Percentiles rank a stretch among this genome's conserved stretches.
Evolutionary conservation across 2,797 vertebrate species (phyloP).

Genomic region (Mycteria americana): DNA sequence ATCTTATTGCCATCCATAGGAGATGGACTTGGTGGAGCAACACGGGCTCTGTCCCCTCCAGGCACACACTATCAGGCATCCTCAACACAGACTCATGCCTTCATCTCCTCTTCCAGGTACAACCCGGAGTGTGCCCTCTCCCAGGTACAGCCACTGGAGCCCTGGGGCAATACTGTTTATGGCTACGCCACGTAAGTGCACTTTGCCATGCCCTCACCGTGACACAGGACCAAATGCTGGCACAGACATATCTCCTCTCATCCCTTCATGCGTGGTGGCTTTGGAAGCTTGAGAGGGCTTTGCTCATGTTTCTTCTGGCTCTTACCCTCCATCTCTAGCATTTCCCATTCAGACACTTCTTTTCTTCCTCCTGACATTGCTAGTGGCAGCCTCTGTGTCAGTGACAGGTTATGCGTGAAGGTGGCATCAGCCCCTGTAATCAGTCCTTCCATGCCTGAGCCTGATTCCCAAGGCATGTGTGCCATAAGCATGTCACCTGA

Average conservation of each 20-base stretch:
- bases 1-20: not conserved
- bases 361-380: not conserved
- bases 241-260: not conserved
- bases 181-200: constrained; percentile 88
- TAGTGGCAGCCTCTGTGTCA: not conserved
- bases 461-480: not conserved
- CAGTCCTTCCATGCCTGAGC: not conserved
- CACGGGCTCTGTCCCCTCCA: not conserved
- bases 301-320: not conserved
- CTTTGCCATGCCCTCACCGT: not conserved
- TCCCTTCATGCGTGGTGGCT: not conserved
- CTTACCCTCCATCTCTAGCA: not conserved
- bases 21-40: not conserved
- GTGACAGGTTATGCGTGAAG: not conserved
- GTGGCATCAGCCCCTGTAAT: not conserved
- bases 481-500: not conserved
- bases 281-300: not conserved
- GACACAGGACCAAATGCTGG: not conserved
- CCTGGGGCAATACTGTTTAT: constrained; percentile 87
- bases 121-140: constrained; percentile 80
- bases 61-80: not conserved
- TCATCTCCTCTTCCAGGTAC: constrained; percentile 74
- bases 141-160: constrained; percentile 78
- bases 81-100: not conserved
- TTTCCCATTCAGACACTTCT: not conserved